Base-by-base conservation (phyloP, 2,797 vertebrate genomes). In the Graptemys geographica region DNA sequence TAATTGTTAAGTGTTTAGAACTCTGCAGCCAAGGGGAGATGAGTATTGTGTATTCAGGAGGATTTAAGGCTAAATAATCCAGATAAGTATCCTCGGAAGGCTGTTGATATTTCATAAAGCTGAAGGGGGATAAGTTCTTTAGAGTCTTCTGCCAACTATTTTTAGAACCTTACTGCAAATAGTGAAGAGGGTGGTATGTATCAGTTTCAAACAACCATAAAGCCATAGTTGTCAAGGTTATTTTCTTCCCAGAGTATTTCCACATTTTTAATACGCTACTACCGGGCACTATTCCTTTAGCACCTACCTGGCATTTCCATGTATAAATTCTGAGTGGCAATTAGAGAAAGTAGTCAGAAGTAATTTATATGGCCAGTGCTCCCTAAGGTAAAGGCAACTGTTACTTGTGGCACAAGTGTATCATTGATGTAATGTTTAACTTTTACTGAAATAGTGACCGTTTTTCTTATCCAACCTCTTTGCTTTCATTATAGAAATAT, bases 401-500 rank as follows among this genome's bases (percentile, higher is more conserved):
- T 69, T 84, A 31, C 33, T 83, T 79, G 15, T 87, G 86, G 89
- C 65, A 25, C 7, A 57, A 55, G 28, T 62, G 59, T 44, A 51
- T 88, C 79, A 81, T 72, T 65, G 62, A n/a, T 92, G 87, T 78
- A 91, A 90, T 76, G 49, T n/a, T 92, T 85, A 90, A 72, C 56
- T 93, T 88, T 49, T 85, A 44, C 80, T 93, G 65, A 89, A 93
- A 86, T 87, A 89, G 8, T 44, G 62, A 27, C 27, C 28, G 11
- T 78, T 84, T 90, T 81, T 88, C 41, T 92, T 82, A 86, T 84
- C 85, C 44, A 80, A 33, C 76, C 82, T 89, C 81, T 87, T 92
- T 92, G 47, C 72, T 92, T 93, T 93, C 81, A 25, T 83, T 89
- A 80, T 90, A 62, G 72, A 94, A 92, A 74, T 78, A 53, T 79